Conservation (phyloP, 2,797 vertebrate species). For the Manis pentadactyla region DNA sequence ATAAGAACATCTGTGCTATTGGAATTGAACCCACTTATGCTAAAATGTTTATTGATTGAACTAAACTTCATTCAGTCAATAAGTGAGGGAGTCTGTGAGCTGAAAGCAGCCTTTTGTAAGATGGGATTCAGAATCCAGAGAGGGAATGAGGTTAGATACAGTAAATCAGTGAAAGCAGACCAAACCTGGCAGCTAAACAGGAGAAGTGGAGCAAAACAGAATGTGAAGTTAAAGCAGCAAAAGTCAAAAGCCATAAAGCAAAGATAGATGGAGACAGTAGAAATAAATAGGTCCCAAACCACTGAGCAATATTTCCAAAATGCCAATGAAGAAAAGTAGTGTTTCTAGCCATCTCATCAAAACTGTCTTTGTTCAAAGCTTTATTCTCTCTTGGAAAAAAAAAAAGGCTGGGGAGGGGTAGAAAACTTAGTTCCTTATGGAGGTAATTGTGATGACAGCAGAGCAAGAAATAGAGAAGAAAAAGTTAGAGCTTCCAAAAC, state of each 20-base stretch:
- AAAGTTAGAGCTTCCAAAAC: neutral
- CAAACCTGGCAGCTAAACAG: constrained; percentile 44
- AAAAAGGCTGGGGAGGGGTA: neutral
- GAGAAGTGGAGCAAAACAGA: constrained; percentile 6
- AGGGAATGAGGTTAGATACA: neutral
- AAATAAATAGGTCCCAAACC: constrained; percentile 74
- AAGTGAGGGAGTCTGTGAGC: neutral
- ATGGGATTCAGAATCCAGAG: neutral
- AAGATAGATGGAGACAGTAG: constrained; percentile 57
- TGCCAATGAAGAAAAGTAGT: constrained; percentile 72
- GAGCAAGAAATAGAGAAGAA: neutral
- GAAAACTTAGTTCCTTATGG: constrained; percentile 48
- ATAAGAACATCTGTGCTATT: constrained; percentile 56
- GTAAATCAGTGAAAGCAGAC: constrained; percentile 61
- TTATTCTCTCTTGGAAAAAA: constrained; percentile 36
- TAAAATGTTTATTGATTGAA: constrained; percentile 66
- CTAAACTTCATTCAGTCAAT: constrained; percentile 41
- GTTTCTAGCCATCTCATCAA: constrained; percentile 72
- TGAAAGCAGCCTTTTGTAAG: neutral
- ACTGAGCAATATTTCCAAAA: constrained; percentile 72
- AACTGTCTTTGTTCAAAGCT: constrained; percentile 61
- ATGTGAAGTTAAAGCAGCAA: constrained; percentile 22
- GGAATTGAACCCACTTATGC: constrained; percentile 39
- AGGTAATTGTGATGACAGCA: neutral
- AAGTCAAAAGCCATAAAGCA: constrained; percentile 72